Percentiles rank a stretch among this genome's conserved stretches.
phyloP scores from a whole-genome alignment of 2,888 invertebrate species.

The Pseudococcus longispinus region DNA sequence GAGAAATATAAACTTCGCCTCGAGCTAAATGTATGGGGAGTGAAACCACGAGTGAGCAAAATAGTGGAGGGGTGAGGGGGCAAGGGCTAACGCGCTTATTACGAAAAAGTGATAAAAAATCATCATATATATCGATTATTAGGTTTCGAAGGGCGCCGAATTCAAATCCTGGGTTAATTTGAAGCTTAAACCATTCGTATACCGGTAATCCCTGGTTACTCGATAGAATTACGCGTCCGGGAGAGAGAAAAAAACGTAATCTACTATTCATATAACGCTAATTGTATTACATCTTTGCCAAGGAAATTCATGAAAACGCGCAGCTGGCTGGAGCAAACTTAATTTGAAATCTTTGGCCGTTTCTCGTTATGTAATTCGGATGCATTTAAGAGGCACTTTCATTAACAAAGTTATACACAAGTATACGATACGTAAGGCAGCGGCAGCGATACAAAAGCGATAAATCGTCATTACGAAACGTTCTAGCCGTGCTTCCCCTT shows the following conservation, averaged over 20 bases:
- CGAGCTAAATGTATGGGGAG: not conserved
- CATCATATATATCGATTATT: not conserved
- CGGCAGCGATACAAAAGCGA: not conserved
- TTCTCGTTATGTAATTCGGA: not conserved
- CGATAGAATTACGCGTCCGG: not conserved
- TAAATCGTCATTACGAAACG: not conserved
- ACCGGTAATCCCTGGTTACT: not conserved
- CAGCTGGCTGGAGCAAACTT: not conserved
- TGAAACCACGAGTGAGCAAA: too few relatives aligned
- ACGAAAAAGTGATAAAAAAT: not conserved
- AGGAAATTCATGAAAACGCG: not conserved
- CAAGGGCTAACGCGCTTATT: not conserved
- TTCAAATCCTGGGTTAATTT: not conserved
- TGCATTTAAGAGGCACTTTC: conserved; percentile 17
- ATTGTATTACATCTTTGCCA: not conserved
- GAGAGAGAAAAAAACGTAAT: not conserved
- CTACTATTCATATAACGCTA: not conserved
- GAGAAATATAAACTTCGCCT: not conserved
- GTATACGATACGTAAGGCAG: not conserved
- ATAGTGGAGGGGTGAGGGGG: not conserved
- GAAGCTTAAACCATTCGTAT: not conserved
- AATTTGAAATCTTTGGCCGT: conserved; percentile 7
- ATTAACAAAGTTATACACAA: conserved; percentile 19
- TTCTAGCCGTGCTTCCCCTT: not conserved
- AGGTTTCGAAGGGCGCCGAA: not conserved